Evolutionary conservation across 2,888 invertebrate genomes (phyloP), one percentile per base, ranked within the genome.

Genomic region (Limnephilus marmoratus): DNA sequence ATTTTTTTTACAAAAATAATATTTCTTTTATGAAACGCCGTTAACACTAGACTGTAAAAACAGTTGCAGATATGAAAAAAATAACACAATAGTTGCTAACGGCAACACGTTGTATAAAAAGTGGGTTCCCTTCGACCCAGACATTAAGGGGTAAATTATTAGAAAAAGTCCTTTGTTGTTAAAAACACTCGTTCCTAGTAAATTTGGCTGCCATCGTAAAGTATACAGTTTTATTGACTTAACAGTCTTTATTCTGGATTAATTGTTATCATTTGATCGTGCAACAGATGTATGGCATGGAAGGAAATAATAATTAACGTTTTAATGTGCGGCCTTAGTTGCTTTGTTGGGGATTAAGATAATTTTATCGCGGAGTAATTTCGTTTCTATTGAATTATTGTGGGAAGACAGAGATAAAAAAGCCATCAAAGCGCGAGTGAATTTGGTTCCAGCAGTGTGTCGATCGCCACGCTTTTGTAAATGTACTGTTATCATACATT

Each of bases 201-300:
- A 83, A 83, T 13, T 83, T 34, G 34, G 15, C 34, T 83, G 31
- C 34, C 82, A 83, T 29, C 18, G 34, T 83, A 83, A 34, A 83
- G 45, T 18, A 83, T 45, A n/a, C 24, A 41, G 1, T 85, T 85
- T 85, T 85, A 85, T 85, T 85, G 31, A 85, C 37, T 34, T 85
- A 85, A 37, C 34, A 37, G 85, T 45, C 85, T 41, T 41, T 3
- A 85, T 85, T 85, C n/a, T 41, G 37, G 18, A 85, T 85, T 85
- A 85, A 85, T 85, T 85, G 85, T 41, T 85, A 85, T 85, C 85
- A 41, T 85, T 85, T 85, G 37, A 41, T 85, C 85, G 41, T 41
- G n/a, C 41, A 85, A 85, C 41, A 85, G 85, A n/a, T 41, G 85
- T 41, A 37, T 41, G 31, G 85, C 12, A 41, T 37, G 5, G 24